Conservation (phyloP, 2,113 vertebrate genomes). For the Centropristis striata region DNA sequence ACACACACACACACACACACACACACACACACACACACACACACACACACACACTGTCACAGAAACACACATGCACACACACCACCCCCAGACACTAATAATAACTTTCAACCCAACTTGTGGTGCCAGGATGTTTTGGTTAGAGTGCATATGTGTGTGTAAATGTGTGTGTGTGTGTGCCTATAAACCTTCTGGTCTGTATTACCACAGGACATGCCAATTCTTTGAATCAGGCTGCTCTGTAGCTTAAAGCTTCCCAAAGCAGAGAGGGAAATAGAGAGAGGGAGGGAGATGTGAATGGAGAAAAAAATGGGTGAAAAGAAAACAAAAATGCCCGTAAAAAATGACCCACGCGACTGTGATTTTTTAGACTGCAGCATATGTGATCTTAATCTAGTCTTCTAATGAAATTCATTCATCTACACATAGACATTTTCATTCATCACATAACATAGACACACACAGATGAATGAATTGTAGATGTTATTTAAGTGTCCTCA, state of each 20-base stretch:
- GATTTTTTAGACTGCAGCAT: constrained; percentile 20
- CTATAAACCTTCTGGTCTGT: constrained; percentile 78
- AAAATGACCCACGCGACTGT: neutral
- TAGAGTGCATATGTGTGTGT: constrained; percentile 48
- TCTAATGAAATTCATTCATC: constrained; percentile 12
- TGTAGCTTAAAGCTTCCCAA: constrained; percentile 79
- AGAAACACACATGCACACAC: constrained; percentile 26
- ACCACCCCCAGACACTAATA: constrained; percentile 75
- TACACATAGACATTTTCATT: neutral
- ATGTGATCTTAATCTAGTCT: constrained; percentile 7
- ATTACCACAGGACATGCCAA: constrained; percentile 82
- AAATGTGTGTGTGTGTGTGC: constrained; percentile 26
- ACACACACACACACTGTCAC: constrained; percentile 25
- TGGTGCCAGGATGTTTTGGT: constrained; percentile 77
- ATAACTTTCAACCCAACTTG: constrained; percentile 76
- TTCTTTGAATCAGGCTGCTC: constrained; percentile 75
- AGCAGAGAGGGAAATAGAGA: constrained; percentile 33
- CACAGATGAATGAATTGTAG: neutral
- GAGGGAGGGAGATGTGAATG: constrained; percentile 39
- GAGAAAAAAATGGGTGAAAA: constrained; percentile 42
- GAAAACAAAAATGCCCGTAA: constrained; percentile 33
- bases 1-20: constrained; percentile 60
- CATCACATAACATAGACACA: neutral
- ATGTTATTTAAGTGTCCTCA: constrained; percentile 1
- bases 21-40: constrained; percentile 17